A percentile compares a stretch with the other conserved stretches of the same genome.
Evolutionary conservation across 2,888 invertebrate genomes (phyloP).

Genomic region (Craniophora ligustri): DNA sequence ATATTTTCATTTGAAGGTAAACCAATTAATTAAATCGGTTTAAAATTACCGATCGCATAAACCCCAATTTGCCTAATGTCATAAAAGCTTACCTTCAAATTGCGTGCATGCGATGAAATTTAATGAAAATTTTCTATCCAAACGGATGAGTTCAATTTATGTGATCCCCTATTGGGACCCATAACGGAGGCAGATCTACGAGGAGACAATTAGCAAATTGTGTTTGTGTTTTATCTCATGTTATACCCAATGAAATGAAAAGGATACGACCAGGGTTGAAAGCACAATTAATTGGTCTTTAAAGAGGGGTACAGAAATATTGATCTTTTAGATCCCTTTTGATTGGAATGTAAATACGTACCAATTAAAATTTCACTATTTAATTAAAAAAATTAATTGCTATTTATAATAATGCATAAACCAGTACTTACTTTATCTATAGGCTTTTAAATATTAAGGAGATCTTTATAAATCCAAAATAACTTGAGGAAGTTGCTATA

Average conservation of each 20-base stretch:
- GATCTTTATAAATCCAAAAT: too few relatives aligned
- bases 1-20: too few relatives aligned
- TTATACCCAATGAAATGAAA: constrained; percentile 29
- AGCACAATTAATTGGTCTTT: constrained; percentile 38
- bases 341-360: constrained; percentile 42
- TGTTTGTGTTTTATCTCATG: constrained; percentile 38
- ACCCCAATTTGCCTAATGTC: not conserved
- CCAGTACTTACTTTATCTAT: too few relatives aligned
- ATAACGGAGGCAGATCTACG: constrained; percentile 20
- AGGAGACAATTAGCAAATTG: constrained; percentile 45
- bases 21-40: not conserved
- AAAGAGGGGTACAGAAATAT: constrained; percentile 43
- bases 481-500: too few relatives aligned
- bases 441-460: not conserved
- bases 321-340: constrained; percentile 30
- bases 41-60: not conserved
- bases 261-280: constrained; percentile 36
- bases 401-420: too few relatives aligned
- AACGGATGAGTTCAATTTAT: constrained; percentile 17
- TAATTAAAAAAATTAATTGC: too few relatives aligned
- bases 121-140: constrained; percentile 2
- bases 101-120: not conserved
- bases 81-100: not conserved
- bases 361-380: too few relatives aligned
- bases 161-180: constrained; percentile 9